Percentiles rank a stretch among this genome's conserved stretches.
Conservation (phyloP, 2,797 vertebrate genomes). For the Botia kubotai region DNA sequence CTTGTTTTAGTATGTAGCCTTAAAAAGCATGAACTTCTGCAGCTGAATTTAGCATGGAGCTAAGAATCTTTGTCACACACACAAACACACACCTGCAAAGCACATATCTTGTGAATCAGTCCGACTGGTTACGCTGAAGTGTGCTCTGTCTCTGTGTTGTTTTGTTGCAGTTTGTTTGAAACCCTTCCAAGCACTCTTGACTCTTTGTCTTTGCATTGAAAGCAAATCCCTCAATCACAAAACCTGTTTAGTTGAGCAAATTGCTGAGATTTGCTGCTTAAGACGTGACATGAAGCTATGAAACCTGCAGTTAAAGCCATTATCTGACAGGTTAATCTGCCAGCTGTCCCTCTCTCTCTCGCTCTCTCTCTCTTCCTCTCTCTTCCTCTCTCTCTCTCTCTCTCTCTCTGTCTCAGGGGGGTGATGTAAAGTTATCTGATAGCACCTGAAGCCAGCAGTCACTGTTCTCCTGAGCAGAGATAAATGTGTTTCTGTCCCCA, state of each 20-base stretch:
- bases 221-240: not conserved
- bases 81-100: not conserved
- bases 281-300: not conserved
- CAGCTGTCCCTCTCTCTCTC: not conserved
- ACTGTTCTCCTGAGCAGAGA: not conserved
- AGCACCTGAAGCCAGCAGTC: not conserved
- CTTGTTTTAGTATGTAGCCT: not conserved
- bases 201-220: not conserved
- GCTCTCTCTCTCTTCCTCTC: too few species aligned
- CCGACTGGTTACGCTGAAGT: not conserved
- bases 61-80: not conserved
- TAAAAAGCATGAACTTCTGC: too few species aligned
- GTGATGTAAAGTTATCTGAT: slow-evolving; percentile 2
- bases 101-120: not conserved
- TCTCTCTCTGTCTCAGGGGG: not conserved
- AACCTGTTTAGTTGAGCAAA: not conserved
- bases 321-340: not conserved
- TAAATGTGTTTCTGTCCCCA: not conserved
- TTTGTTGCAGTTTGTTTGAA: not conserved
- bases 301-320: slow-evolving; percentile 32
- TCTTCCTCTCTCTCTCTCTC: not conserved
- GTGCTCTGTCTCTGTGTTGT: not conserved
- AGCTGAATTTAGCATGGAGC: not conserved
- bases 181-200: not conserved
- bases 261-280: slow-evolving; percentile 3